phyloP scores from a whole-genome alignment of 2,113 vertebrate genomes.

The Petaurus breviceps region DNA sequence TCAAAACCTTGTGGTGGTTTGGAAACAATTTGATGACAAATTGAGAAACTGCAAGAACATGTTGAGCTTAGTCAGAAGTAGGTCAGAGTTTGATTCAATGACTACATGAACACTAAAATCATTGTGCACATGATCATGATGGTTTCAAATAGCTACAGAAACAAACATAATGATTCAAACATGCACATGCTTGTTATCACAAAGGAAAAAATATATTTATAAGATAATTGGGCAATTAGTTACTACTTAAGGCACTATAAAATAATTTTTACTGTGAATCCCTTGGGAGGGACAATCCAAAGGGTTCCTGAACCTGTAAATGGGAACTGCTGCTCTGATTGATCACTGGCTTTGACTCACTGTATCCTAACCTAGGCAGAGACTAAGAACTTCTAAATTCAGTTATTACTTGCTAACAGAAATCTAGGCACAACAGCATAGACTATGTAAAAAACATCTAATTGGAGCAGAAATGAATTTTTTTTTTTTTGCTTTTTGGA shows the following conservation, averaged over 20 bases:
- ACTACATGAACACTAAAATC: background rate
- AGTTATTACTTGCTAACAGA: background rate
- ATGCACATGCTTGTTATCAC: background rate
- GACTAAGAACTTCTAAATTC: background rate
- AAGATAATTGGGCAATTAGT: background rate
- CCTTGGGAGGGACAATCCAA: background rate
- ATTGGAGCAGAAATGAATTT: background rate
- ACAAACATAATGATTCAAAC: background rate
- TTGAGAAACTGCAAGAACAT: background rate
- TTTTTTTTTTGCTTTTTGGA: no score
- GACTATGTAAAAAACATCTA: background rate
- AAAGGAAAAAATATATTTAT: background rate
- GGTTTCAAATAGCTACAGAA: background rate
- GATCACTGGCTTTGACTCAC: background rate
- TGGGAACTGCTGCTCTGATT: background rate
- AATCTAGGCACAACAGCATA: background rate
- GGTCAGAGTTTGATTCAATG: background rate
- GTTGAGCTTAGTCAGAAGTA: background rate
- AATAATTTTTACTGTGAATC: background rate
- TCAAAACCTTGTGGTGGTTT: background rate
- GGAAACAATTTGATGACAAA: background rate
- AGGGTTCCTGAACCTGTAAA: background rate
- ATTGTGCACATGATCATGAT: background rate
- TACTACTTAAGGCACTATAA: background rate
- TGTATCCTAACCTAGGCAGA: background rate